Evolutionary conservation across 2,888 invertebrate species (phyloP), one percentile per base, ranked within the genome.

Genomic region (Phyto melanocephala): DNA sequence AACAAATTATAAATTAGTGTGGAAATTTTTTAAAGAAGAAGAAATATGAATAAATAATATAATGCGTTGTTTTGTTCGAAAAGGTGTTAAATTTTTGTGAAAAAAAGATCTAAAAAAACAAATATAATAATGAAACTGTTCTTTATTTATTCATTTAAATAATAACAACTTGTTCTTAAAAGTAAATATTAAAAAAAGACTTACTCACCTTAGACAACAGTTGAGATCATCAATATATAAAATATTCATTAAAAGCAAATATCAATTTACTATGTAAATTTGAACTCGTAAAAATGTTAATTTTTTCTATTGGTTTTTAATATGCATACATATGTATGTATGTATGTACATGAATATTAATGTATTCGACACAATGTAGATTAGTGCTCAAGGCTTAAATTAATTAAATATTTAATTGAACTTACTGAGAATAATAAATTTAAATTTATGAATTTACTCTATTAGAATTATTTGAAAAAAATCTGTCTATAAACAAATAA

Each of bases 221-320:
- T 71, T 71, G 65, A 71, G 56, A 78, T 71, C 71, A 58, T 47
- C 33, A 10, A 58, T 0, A 63, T 17, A 11, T 62, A 40, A 24
- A 35, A 45, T 52, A 1, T 35, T n/a, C 40, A 35, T 68, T 37
- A 42, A 47, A 52, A 50, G 13, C 7, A 11, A 42, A 62, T 13
- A 5, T 3, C 28, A 5, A 28, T 28, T 6, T 28, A 28, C 3
- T 28, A 28, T 28, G 28, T 28, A 70, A 70, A 45, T 15, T 28
- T 28, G 28, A n/a, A 28, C 50, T 72, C 20, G 20, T 52, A 50
- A 58, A 68, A 63, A 63, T 54, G 62, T 54, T 56, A 42, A 76
- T 67, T 47, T 33, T 52, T 35, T n/a, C 2, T 63, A 47, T 42
- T 8, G 15, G 2, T 47, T 56, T 37, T 13, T 13, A 24, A 35